Conservation (phyloP, 1,140 invertebrate genomes). For the Drosophila kikkawai region DNA sequence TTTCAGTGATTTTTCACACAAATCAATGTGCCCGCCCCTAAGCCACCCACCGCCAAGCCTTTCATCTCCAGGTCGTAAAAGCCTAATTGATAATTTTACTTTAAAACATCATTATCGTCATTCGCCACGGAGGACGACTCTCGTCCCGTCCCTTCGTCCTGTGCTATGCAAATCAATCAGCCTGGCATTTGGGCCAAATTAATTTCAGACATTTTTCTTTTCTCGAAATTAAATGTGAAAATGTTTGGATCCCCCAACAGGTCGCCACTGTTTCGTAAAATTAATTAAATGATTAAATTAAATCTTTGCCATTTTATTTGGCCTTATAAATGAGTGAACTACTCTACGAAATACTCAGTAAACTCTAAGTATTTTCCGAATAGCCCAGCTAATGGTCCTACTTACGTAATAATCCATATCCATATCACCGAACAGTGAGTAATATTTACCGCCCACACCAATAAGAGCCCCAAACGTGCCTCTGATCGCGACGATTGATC, state of each 20-base stretch:
- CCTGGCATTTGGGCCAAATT: slow-evolving; percentile 72
- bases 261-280: slow-evolving; percentile 45
- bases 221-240: slow-evolving; percentile 57
- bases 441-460: slow-evolving; percentile 51
- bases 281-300: slow-evolving; percentile 75
- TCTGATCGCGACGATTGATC: slow-evolving; percentile 80
- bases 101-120: slow-evolving; percentile 28
- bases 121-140: slow-evolving; percentile 3
- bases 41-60: not conserved
- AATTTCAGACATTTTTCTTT: slow-evolving; percentile 72
- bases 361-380: slow-evolving; percentile 4
- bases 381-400: slow-evolving; percentile 20
- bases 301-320: slow-evolving; percentile 38
- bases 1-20: slow-evolving; percentile 70
- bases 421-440: slow-evolving; percentile 58
- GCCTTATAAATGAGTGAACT: slow-evolving; percentile 22
- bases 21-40: slow-evolving; percentile 45
- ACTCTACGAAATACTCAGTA: not conserved
- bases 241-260: slow-evolving; percentile 27
- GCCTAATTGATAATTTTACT: slow-evolving; percentile 69
- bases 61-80: slow-evolving; percentile 1
- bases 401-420: slow-evolving; percentile 64
- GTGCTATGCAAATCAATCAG: slow-evolving; percentile 62
- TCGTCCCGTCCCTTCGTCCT: not conserved
- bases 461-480: slow-evolving; percentile 61